Base-by-base conservation (phyloP, 2,113 vertebrate genomes). In the Trachemys scripta region DNA sequence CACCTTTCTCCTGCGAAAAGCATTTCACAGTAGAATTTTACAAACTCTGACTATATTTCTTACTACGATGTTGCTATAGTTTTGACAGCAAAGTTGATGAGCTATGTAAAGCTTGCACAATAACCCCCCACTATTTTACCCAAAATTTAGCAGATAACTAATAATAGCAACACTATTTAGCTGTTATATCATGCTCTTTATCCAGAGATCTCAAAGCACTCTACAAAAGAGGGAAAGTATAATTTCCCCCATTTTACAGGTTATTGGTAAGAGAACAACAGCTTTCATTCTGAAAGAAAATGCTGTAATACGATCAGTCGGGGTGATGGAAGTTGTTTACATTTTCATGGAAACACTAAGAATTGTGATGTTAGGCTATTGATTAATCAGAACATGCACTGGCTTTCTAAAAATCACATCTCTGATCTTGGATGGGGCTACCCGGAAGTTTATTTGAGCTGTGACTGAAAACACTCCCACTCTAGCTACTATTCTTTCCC, bases 31-130 rank as follows among this genome's bases (percentile, higher is more conserved):
- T n/a, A 1, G 0, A 69, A 51, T 69, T 79, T n/a, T 57, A 49
- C 75, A 17, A 22, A 4, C 0, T 14, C 31, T 2, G 51, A 24
- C 1, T 2, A 51, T 25, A 1, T 6, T 38, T 49, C 76, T 2
- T 65, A 29, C 85, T 11, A 24, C 5, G 14, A n/a, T 69, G 65
- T 69, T 69, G 35, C 65, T 20, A 10, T n/a, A 35, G 35, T 38
- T 69, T 69, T 20, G 65, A 69, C 35, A 29, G 27, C 12, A 20
- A 69, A 69, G 65, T 69, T 69, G 65, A 35, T 20, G 65, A 20
- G 65, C n/a, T n/a, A 19, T 19, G 4, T 69, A 69, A n/a, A n/a
- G 65, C 35, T 38, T 69, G 35, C 8, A 20, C 9, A 69, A 10
- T 9, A 69, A 20, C 4, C 65, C 65, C 2, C 17, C 8, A n/a